Evolutionary conservation across 2,113 vertebrate species (phyloP).

Genomic region (human): GRCh38 chr12:98162501-98163000

Average conservation of each 20-base stretch:
- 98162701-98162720: conserved; percentile 33
- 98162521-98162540: too few species aligned
- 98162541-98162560: not conserved
- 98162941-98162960: not conserved
- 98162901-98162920: conserved; percentile 17
- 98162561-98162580: not conserved
- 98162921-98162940: not conserved
- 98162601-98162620: not conserved
- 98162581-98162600: not conserved
- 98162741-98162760: not conserved
- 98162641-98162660: conserved; percentile 5
- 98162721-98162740: not conserved
- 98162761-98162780: not conserved
- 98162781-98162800: not conserved
- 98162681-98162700: not conserved
- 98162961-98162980: not conserved
- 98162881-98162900: not conserved
- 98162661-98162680: conserved; percentile 11
- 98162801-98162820: conserved; percentile 39
- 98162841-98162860: conserved; percentile 53
- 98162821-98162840: conserved; percentile 3
- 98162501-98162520: not conserved
- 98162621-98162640: not conserved
- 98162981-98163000: conserved; percentile 2
- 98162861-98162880: not conserved